Conservation (phyloP, 2,797 vertebrate genomes). For the Scolopax rusticola region DNA sequence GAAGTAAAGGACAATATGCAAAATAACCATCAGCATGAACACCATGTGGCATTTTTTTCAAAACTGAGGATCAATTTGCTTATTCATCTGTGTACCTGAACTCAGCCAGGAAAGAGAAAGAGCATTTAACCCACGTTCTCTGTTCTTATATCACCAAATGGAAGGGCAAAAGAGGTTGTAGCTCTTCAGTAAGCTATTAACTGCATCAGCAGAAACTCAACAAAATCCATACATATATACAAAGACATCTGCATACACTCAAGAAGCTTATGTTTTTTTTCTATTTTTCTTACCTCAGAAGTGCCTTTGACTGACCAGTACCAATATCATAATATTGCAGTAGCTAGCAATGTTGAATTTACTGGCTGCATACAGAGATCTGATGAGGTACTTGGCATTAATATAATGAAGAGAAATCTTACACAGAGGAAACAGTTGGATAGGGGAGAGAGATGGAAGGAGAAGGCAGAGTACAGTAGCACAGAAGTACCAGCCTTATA, state of each 20-base stretch:
- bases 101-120: neutral
- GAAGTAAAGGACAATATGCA: constrained; percentile 36
- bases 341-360: neutral
- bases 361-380: neutral
- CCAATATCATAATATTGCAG: neutral
- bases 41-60: neutral
- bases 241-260: neutral
- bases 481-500: neutral
- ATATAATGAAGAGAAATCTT: neutral
- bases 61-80: neutral
- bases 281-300: neutral
- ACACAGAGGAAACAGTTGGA: neutral
- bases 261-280: neutral
- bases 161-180: neutral
- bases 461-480: neutral
- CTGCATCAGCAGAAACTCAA: neutral
- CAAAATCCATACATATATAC: neutral
- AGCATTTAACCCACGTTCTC: neutral
- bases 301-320: neutral
- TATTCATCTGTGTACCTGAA: neutral
- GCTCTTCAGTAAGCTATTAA: neutral
- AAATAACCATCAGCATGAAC: neutral
- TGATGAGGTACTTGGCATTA: neutral
- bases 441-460: neutral
- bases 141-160: neutral